A percentile compares a stretch with the other conserved stretches of the same genome.
Evolutionary conservation across 2,888 invertebrate species (phyloP).

Genomic region (Scrobipalpa costella): DNA sequence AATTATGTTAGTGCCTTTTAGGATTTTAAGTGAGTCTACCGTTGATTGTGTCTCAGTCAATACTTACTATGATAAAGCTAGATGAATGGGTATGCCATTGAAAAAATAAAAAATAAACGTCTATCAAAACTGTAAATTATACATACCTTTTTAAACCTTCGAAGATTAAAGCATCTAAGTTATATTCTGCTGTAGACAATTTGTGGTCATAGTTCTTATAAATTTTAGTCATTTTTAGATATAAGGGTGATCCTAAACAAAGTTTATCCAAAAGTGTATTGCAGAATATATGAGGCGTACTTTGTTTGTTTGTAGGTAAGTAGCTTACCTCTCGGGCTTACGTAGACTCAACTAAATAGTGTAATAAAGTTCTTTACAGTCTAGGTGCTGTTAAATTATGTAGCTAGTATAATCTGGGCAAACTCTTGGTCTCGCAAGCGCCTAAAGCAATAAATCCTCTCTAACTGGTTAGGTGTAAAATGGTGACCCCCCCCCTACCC

Average conservation of each 20-base stretch:
- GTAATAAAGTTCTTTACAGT: constrained; percentile 20
- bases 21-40: too few relatives aligned
- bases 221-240: not conserved
- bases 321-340: not conserved
- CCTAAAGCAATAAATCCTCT: constrained; percentile 33
- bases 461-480: constrained; percentile 35
- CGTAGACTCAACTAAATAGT: not conserved
- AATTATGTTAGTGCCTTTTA: too few relatives aligned
- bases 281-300: not conserved
- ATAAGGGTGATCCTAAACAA: not conserved
- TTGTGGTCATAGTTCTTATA: not conserved
- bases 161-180: too few relatives aligned
- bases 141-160: too few relatives aligned
- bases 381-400: constrained; percentile 10
- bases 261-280: not conserved
- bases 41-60: too few relatives aligned
- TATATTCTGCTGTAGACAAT: too few relatives aligned
- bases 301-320: not conserved
- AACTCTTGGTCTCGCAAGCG: constrained; percentile 30
- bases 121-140: too few relatives aligned
- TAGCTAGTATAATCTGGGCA: constrained; percentile 22
- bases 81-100: too few relatives aligned
- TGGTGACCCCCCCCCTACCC: constrained; percentile 28
- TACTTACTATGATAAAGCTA: too few relatives aligned
- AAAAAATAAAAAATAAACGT: too few relatives aligned